These are phyloP conservation scores for Luffia ferchaultella DNA, from an alignment of 2,888 invertebrate genomes.

Conservation along the genomic window DNA sequence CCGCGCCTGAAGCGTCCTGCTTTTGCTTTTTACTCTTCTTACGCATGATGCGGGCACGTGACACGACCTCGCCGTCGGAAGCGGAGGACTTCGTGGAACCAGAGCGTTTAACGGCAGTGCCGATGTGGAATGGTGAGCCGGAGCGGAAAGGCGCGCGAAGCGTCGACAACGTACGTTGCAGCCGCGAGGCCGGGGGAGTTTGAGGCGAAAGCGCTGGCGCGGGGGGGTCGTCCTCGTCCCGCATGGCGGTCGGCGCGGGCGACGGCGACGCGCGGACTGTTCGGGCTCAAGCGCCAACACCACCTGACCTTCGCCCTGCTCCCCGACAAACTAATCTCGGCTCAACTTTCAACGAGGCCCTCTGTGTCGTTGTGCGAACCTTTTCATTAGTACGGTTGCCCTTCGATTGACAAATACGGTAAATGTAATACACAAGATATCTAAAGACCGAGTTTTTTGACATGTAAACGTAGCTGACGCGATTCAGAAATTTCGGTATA, in stretches of 20 bases:
- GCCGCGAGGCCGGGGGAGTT: constrained; percentile 40
- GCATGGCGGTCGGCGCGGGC: constrained; percentile 31
- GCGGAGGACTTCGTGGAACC: constrained; percentile 49
- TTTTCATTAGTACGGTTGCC: background rate
- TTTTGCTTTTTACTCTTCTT: constrained; percentile 58
- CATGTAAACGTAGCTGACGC: too few relatives aligned
- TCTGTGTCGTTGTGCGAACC: too few relatives aligned
- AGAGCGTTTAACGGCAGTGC: constrained; percentile 49
- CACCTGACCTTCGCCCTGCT: constrained; percentile 11
- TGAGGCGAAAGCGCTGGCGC: constrained; percentile 26
- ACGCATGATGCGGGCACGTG: constrained; percentile 58
- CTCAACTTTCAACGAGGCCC: background rate
- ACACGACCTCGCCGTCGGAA: constrained; percentile 52
- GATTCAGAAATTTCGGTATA: too few relatives aligned
- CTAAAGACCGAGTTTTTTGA: too few relatives aligned
- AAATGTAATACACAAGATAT: background rate
- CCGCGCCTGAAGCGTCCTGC: constrained; percentile 29
- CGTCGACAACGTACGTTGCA: constrained; percentile 55
- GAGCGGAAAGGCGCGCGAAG: constrained; percentile 58
- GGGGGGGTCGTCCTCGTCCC: constrained; percentile 36
- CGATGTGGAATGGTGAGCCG: constrained; percentile 61
- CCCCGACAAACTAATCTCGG: constrained; percentile 1
- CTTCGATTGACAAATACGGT: background rate
- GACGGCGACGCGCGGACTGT: constrained; percentile 33
- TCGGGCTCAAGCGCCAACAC: constrained; percentile 19